phyloP scores from a whole-genome alignment of 2,113 vertebrate species.

The Bolborhynchus lineola region DNA sequence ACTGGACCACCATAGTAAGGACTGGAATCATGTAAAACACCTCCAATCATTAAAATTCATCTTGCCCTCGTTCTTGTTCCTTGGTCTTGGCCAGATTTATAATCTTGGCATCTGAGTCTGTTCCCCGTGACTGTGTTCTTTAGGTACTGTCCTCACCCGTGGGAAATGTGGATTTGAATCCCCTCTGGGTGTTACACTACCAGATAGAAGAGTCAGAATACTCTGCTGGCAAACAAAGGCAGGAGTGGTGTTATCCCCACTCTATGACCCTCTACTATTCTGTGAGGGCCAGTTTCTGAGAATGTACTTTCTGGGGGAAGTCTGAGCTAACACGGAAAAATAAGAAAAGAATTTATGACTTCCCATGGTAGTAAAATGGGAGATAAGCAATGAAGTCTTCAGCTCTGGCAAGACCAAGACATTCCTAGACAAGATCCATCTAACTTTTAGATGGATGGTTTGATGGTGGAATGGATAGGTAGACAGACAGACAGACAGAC shows the following conservation, averaged over 20 bases:
- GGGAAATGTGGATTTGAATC: background rate
- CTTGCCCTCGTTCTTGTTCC: background rate
- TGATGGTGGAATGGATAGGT: too few relatives aligned
- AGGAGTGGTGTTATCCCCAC: background rate
- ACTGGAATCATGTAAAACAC: background rate
- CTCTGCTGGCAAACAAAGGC: background rate
- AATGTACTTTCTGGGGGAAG: background rate
- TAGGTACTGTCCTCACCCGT: background rate
- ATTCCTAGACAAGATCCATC: background rate
- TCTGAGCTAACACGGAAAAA: background rate
- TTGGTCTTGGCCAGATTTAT: background rate
- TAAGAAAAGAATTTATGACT: background rate
- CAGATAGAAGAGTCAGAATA: background rate
- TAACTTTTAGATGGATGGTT: background rate
- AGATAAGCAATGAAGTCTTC: background rate
- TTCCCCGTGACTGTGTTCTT: background rate
- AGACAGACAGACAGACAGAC: rapidly evolving
- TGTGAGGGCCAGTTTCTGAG: background rate
- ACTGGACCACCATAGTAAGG: background rate
- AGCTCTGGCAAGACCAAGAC: background rate
- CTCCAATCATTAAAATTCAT: background rate
- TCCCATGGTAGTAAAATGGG: background rate
- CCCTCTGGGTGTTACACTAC: background rate
- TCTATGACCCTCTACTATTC: background rate
- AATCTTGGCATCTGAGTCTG: background rate